Evolutionary conservation across 1,140 invertebrate genomes (phyloP).

Genomic region (Tetramorium simillimum): DNA sequence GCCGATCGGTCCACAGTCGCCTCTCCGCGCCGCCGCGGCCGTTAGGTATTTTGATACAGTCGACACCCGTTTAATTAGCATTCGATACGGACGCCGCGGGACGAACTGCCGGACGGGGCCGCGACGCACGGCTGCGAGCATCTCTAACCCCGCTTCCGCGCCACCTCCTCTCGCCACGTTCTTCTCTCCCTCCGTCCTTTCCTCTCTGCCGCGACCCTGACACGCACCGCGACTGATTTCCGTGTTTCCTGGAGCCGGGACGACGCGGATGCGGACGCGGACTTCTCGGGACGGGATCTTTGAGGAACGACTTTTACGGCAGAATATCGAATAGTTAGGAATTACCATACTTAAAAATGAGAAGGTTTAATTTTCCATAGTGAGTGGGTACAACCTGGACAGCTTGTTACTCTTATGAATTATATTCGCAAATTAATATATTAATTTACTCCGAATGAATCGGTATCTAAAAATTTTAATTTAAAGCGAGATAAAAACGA

Average conservation of each 20-base stretch:
- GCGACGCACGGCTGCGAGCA: slow-evolving; percentile 50
- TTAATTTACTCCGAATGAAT: neutral
- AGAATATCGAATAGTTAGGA: neutral
- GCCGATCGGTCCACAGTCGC: slow-evolving; percentile 59
- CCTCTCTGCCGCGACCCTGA: slow-evolving; percentile 34
- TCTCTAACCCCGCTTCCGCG: slow-evolving; percentile 11
- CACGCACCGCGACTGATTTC: slow-evolving; percentile 63
- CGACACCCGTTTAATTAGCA: slow-evolving; percentile 85
- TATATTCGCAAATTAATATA: slow-evolving; percentile 6
- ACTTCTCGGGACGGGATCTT: neutral
- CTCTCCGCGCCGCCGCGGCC: slow-evolving; percentile 69
- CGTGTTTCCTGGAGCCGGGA: slow-evolving; percentile 56
- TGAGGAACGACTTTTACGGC: neutral
- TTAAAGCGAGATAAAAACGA: neutral
- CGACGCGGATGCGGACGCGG: no score
- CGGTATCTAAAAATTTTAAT: neutral
- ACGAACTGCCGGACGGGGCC: slow-evolving; percentile 68
- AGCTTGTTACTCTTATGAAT: neutral
- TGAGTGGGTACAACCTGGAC: neutral
- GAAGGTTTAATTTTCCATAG: neutral
- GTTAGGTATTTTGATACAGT: slow-evolving; percentile 84
- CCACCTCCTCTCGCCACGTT: slow-evolving; percentile 22
- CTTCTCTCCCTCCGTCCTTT: slow-evolving; percentile 26
- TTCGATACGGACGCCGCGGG: slow-evolving; percentile 82
- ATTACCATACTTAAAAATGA: neutral